phyloP scores from a whole-genome alignment of 2,797 vertebrate genomes.

The Chrosomus eos region DNA sequence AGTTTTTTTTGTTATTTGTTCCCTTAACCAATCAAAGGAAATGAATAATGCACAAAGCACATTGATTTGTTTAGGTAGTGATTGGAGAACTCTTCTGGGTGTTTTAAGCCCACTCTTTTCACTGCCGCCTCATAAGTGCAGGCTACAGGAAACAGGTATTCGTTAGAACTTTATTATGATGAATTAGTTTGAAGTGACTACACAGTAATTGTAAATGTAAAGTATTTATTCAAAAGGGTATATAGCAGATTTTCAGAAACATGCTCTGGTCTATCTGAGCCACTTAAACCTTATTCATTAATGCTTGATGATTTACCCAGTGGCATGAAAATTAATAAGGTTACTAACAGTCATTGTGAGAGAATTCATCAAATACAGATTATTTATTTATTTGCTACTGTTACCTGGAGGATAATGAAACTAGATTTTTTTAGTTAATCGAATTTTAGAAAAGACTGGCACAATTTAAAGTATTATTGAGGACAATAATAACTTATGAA shows the following conservation, averaged over 20 bases:
- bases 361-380: background rate
- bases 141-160: background rate
- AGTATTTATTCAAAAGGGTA: background rate
- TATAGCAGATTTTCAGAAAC: background rate
- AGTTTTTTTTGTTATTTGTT: constrained; percentile 53
- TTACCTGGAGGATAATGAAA: background rate
- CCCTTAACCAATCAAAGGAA: constrained; percentile 49
- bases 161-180: background rate
- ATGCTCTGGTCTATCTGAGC: background rate
- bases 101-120: background rate
- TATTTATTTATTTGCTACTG: background rate
- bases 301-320: background rate
- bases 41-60: constrained; percentile 67
- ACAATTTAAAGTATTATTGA: background rate
- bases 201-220: constrained; percentile 3
- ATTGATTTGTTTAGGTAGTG: constrained; percentile 47
- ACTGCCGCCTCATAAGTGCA: constrained; percentile 19
- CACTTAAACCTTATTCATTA: background rate
- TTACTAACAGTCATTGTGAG: background rate
- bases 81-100: background rate
- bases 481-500: background rate
- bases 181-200: background rate
- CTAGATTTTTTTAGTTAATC: background rate
- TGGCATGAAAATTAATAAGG: background rate
- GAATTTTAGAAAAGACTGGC: background rate